These are phyloP conservation scores for Spodoptera litura DNA, from an alignment of 1,140 invertebrate genomes.

Conservation along the genomic window DNA sequence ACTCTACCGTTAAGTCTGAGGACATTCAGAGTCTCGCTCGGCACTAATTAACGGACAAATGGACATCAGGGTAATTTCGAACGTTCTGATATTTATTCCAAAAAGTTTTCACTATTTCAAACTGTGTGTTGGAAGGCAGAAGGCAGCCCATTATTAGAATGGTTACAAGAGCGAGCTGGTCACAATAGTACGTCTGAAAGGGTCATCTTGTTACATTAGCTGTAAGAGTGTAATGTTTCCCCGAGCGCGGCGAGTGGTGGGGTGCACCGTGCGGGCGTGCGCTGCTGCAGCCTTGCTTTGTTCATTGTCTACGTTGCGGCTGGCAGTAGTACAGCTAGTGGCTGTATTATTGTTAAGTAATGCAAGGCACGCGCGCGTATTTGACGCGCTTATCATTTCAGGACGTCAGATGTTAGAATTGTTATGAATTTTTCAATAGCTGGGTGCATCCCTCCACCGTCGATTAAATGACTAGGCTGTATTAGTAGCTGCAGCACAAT, in stretches of 20 bases:
- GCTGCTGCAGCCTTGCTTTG: not conserved
- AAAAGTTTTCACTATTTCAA: not conserved
- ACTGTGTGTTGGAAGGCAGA: not conserved
- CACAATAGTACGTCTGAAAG: too few species aligned
- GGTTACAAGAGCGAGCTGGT: too few species aligned
- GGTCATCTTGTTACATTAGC: not conserved
- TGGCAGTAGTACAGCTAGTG: not conserved
- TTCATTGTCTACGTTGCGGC: not conserved
- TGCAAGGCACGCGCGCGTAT: slow-evolving; percentile 15
- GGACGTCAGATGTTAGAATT: not conserved
- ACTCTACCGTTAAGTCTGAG: too few species aligned
- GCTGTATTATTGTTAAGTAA: not conserved
- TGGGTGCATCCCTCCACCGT: too few species aligned
- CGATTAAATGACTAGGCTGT: not conserved
- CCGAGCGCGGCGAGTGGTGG: too few species aligned
- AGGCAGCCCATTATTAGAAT: too few species aligned
- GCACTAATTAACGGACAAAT: too few species aligned
- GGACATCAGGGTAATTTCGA: not conserved
- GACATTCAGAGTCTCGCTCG: too few species aligned
- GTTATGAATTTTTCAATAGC: too few species aligned
- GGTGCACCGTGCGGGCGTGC: not conserved
- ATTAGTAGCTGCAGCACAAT: not conserved
- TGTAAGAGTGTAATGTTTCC: too few species aligned
- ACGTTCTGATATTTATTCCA: not conserved
- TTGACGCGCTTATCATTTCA: not conserved